Base-by-base conservation (phyloP, 2,888 invertebrate species). In the Caenorhabditis virilis region DNA sequence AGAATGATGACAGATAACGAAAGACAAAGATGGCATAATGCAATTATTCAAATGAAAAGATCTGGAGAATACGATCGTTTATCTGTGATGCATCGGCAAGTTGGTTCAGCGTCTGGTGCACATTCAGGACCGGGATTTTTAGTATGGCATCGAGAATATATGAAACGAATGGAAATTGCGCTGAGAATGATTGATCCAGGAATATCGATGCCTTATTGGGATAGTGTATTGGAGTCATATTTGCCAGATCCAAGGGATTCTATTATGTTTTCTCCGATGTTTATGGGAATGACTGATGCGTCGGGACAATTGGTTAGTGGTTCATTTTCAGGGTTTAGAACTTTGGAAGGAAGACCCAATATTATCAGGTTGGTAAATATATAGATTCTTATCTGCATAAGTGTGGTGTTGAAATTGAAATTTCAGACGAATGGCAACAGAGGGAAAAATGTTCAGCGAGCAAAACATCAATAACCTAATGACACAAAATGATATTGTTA, bases 131-230 rank as follows among this genome's bases (percentile, higher is more conserved):
- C 81, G 20, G 81, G 80, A 3, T 82, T 82, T 65, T 64, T 82
- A n/a, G 73, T 74, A 11, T 82, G 78, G 75, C 82, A 82, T 48
- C 61, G 82, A 46, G 82, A 82, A 59, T 80, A 71, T 61, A 67
- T 78, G 67, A 82, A 82, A 61, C 56, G 78, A 47, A 59, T 78
- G 53, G 81, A 81, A 55, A 71, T 82, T 43, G 80, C 82, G 2
- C 54, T 82, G n/a, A 53, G 81, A 33, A 63, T 77, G 62, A 78
- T 83, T 51, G 82, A 84, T 18, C 84, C 84, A 1, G 68, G 71
- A 27, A 77, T 85, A 9, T 77, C 81, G 13, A 66, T 84, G 33
- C 84, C 84, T 2, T 85, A 84, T 64, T 85, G 84, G 84, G 84
- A 85, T 69, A 60, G 60, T 35, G 78, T 78, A 0, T 39, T 79